phyloP scores from a whole-genome alignment of 30 jellyfish, hydroid and myxozoan species.

The Aurelia aurita region DNA sequence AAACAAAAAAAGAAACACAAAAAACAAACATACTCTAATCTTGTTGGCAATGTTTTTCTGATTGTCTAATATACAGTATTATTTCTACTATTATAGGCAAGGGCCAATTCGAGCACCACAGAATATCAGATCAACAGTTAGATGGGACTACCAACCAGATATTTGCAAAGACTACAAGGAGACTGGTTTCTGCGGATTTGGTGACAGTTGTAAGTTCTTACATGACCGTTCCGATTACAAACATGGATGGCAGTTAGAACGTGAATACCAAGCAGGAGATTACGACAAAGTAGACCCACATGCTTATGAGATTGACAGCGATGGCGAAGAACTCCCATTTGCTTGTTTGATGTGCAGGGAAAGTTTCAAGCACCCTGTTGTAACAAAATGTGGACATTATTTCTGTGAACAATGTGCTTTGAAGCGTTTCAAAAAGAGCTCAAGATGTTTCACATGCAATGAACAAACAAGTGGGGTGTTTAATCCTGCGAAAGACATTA shows the following conservation, averaged over 20 bases:
- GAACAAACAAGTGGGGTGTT: constrained; percentile 97
- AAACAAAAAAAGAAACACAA: too few species aligned
- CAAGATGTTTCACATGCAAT: constrained; percentile 85
- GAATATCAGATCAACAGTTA: constrained; percentile 91
- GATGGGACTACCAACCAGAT: constrained; percentile 99
- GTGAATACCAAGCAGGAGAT: constrained; percentile 92
- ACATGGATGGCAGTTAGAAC: constrained; percentile 99
- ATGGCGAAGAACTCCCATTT: constrained; percentile 96
- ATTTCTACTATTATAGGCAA: constrained; percentile 60
- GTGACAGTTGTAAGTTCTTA: constrained; percentile 95
- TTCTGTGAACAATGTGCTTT: constrained; percentile 97
- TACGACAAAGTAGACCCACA: constrained; percentile 79
- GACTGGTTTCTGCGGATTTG: constrained; percentile 99
- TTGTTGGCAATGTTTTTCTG: too few species aligned
- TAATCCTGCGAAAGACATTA: constrained; percentile 95
- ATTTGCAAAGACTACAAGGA: constrained; percentile 98
- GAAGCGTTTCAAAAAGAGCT: constrained; percentile 81
- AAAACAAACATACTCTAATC: too few species aligned
- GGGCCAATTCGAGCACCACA: constrained; percentile 99
- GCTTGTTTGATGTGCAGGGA: constrained; percentile 96
- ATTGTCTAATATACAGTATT: too few species aligned
- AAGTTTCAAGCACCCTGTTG: constrained; percentile 84
- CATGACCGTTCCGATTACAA: constrained; percentile 98
- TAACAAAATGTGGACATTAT: constrained; percentile 95
- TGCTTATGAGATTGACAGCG: constrained; percentile 91